Conservation (phyloP, 2,113 vertebrate species). For the Zosterops pallidus region DNA sequence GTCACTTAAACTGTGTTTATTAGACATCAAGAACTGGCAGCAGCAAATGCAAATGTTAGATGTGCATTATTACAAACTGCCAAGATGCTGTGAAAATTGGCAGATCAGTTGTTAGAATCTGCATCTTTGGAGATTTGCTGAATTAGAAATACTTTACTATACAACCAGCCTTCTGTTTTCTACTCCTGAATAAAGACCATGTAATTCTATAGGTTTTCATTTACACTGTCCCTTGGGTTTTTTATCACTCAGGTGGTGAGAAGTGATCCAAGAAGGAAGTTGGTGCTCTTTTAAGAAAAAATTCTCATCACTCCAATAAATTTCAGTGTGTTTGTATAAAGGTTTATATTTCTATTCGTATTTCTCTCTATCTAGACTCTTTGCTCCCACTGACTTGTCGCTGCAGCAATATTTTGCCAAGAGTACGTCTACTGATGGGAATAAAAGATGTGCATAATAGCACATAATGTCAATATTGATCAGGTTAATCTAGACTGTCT, state of each 20-base stretch:
- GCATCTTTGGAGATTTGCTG: not conserved
- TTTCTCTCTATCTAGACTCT: not conserved
- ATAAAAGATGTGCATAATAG: not conserved
- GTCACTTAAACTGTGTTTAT: not conserved
- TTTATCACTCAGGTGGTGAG: not conserved
- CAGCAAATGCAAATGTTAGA: not conserved
- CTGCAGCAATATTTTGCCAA: not conserved
- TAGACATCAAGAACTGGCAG: not conserved
- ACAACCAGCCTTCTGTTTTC: not conserved
- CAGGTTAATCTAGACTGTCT: not conserved
- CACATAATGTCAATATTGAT: not conserved
- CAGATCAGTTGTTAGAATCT: not conserved
- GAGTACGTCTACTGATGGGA: not conserved
- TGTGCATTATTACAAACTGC: not conserved
- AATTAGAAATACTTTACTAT: not conserved
- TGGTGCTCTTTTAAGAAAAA: not conserved
- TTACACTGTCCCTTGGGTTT: not conserved
- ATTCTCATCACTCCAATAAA: not conserved
- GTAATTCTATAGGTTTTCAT: not conserved
- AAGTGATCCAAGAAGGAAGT: not conserved
- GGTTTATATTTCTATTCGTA: not conserved
- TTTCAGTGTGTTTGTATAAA: not conserved
- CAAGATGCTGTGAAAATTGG: not conserved
- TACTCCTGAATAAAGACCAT: not conserved
- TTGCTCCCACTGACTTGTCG: not conserved